phyloP scores from a whole-genome alignment of 2,797 vertebrate genomes.

The Gymnothorax reevesii region DNA sequence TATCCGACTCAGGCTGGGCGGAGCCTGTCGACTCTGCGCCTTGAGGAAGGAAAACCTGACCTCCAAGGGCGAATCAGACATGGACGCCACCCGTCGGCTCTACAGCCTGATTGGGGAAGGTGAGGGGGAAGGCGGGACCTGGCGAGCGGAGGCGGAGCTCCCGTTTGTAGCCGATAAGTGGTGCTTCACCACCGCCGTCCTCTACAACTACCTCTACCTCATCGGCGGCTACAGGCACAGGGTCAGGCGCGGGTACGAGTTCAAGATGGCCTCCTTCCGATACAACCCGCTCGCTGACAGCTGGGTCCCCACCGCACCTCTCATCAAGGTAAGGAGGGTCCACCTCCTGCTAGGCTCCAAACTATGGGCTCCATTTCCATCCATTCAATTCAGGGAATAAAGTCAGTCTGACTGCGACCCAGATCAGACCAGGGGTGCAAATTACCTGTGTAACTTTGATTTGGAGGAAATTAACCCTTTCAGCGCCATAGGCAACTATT shows the following conservation, averaged over 20 bases:
- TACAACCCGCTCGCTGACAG: slow-evolving; percentile 69
- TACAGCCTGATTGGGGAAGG: slow-evolving; percentile 60
- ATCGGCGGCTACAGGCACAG: slow-evolving; percentile 74
- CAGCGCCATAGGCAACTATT: too few species aligned
- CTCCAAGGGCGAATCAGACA: slow-evolving; percentile 57
- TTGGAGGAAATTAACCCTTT: too few species aligned
- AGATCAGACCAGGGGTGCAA: background rate
- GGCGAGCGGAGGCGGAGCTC: slow-evolving; percentile 64
- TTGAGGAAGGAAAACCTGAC: slow-evolving; percentile 76
- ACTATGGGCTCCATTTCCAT: background rate
- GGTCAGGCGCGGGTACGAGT: slow-evolving; percentile 68
- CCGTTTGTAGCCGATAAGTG: slow-evolving; percentile 79
- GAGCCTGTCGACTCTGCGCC: slow-evolving; percentile 62
- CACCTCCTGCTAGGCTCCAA: background rate
- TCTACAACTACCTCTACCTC: slow-evolving; percentile 78
- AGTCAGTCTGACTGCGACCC: background rate
- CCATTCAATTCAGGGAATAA: background rate
- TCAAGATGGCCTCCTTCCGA: slow-evolving; percentile 75
- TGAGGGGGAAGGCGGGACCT: slow-evolving; percentile 54
- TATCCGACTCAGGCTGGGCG: slow-evolving; percentile 55
- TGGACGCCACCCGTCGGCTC: slow-evolving; percentile 57
- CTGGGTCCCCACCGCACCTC: slow-evolving; percentile 67
- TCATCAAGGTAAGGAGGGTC: slow-evolving; percentile 70
- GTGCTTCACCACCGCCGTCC: slow-evolving; percentile 75
- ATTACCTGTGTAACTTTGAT: too few species aligned